phyloP scores from a whole-genome alignment of 2,113 vertebrate species.

The Scopus umbretta region DNA sequence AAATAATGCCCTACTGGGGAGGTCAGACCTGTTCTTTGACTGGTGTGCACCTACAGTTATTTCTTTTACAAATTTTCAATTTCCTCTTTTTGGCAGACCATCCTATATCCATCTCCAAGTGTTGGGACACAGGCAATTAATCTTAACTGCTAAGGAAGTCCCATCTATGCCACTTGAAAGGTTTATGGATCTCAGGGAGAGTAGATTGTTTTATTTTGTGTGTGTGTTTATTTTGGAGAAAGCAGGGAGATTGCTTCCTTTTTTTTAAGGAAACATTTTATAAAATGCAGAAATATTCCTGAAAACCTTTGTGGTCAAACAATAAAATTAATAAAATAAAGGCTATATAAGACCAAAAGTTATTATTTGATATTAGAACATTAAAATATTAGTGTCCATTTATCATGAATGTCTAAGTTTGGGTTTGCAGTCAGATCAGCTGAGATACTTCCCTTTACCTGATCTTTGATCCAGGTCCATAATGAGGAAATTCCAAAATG shows the following conservation, averaged over 20 bases:
- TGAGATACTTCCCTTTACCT: not conserved
- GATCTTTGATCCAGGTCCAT: not conserved
- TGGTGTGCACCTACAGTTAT: conserved; percentile 17
- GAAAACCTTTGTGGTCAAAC: not conserved
- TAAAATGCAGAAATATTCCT: not conserved
- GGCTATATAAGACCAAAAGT: not conserved
- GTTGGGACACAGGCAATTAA: conserved; percentile 39
- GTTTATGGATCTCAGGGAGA: not conserved
- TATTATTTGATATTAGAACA: not conserved
- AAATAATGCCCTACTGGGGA: conserved; percentile 52
- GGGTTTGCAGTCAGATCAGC: not conserved
- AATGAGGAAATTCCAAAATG: not conserved
- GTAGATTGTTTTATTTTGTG: not conserved
- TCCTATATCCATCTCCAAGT: conserved; percentile 8
- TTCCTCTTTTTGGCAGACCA: conserved; percentile 40
- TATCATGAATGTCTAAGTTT: not conserved
- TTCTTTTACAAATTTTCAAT: conserved; percentile 43
- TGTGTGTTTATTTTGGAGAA: not conserved
- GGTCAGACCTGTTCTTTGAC: conserved; percentile 43
- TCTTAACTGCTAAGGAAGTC: conserved; percentile 4
- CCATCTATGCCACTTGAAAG: not conserved
- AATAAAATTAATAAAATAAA: not conserved
- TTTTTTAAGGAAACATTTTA: not conserved
- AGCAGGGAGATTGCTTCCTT: not conserved
- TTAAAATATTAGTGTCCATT: not conserved